phyloP scores from a whole-genome alignment of 2,888 invertebrate species.

The Candidula unifasciata region DNA sequence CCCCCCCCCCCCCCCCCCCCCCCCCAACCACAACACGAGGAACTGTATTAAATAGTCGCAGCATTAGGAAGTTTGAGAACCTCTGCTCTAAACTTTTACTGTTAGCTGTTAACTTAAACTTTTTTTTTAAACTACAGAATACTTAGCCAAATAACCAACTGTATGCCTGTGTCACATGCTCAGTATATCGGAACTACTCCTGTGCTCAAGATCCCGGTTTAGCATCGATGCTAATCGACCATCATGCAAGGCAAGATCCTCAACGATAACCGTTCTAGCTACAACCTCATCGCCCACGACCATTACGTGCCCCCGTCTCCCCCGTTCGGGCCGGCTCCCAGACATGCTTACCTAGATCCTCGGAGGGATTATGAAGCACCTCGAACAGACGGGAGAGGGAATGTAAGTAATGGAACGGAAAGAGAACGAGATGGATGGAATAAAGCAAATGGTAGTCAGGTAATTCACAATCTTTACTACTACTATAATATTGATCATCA shows the following conservation, averaged over 20 bases:
- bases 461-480: neutral
- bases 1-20: too few species aligned
- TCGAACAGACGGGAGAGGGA: neutral
- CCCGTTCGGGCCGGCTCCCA: constrained; percentile 16
- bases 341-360: neutral
- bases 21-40: neutral
- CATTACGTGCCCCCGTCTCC: constrained; percentile 42
- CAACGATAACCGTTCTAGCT: constrained; percentile 24
- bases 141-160: too few species aligned
- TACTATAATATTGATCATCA: too few species aligned
- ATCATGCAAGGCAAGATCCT: neutral
- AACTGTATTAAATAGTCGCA: too few species aligned
- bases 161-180: too few species aligned
- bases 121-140: too few species aligned
- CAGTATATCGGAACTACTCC: too few species aligned
- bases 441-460: neutral
- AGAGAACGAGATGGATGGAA: neutral
- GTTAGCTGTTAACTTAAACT: too few species aligned
- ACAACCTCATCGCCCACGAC: constrained; percentile 39
- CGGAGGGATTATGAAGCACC: constrained; percentile 8
- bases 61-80: too few species aligned
- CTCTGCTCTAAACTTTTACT: too few species aligned
- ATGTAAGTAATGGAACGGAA: neutral
- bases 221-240: too few species aligned
- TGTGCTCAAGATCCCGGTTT: too few species aligned